These are phyloP conservation scores for Bubo scandiacus DNA, from an alignment of 2,113 vertebrate species.

Conservation along the genomic window DNA sequence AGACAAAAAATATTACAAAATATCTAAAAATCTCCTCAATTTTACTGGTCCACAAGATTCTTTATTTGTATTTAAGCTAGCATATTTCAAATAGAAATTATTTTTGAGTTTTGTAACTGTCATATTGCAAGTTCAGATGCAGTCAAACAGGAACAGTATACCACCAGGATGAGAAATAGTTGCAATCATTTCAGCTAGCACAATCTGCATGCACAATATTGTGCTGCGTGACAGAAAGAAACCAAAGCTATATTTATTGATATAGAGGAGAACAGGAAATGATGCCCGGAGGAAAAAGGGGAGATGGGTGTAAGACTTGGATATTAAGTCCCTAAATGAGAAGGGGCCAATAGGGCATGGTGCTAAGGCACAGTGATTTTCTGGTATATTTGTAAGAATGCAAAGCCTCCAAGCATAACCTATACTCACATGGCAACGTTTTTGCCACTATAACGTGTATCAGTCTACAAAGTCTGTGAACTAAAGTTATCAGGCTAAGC, in stretches of 20 bases:
- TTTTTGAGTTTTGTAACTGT: not conserved
- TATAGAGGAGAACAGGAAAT: not conserved
- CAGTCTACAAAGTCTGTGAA: not conserved
- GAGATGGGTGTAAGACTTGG: not conserved
- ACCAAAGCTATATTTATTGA: not conserved
- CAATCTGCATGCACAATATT: not conserved
- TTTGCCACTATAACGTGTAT: not conserved
- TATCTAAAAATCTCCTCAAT: not conserved
- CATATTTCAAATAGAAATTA: not conserved
- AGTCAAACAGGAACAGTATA: not conserved
- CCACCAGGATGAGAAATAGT: not conserved
- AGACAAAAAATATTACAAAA: not conserved
- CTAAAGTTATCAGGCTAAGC: not conserved
- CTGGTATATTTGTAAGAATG: not conserved
- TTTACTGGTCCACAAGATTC: not conserved
- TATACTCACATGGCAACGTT: fast-evolving
- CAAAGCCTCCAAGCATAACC: not conserved
- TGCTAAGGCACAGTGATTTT: not conserved
- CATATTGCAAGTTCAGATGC: not conserved
- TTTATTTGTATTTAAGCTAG: not conserved
- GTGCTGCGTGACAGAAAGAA: not conserved
- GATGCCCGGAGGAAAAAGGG: not conserved
- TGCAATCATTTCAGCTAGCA: not conserved
- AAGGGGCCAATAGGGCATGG: not conserved
- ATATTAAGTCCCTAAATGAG: not conserved